These are phyloP conservation scores for Eubucco bourcierii DNA, from an alignment of 2,113 vertebrate species.

Conservation along the genomic window DNA sequence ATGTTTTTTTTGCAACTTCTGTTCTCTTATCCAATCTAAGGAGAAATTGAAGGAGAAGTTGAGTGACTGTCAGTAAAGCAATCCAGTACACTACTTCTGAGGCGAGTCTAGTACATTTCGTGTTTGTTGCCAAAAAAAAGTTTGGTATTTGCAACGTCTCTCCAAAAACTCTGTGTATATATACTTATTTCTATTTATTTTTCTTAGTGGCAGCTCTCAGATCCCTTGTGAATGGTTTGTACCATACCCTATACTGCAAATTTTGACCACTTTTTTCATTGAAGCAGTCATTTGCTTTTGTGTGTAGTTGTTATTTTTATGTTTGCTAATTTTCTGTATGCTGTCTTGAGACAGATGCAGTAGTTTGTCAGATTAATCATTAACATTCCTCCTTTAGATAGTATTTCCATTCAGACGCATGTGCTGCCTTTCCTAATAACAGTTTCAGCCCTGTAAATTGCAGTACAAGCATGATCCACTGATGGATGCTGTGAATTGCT, in stretches of 20 bases:
- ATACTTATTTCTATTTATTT: no score
- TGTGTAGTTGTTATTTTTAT: background rate
- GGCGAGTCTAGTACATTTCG: background rate
- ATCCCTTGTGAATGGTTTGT: background rate
- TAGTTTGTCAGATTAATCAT: background rate
- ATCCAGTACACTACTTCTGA: background rate
- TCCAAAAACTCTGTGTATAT: background rate
- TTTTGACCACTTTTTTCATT: background rate
- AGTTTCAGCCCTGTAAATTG: background rate
- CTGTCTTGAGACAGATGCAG: background rate
- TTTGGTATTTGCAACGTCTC: background rate
- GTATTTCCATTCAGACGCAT: background rate
- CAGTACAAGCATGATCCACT: background rate
- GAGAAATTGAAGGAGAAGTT: background rate
- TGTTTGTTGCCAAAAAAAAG: background rate
- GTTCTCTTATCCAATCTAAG: background rate
- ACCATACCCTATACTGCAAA: background rate
- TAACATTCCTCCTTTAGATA: background rate
- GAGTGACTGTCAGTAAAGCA: background rate
- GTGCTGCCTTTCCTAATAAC: background rate
- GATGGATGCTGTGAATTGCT: background rate
- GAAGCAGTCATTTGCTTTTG: background rate
- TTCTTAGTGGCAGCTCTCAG: background rate
- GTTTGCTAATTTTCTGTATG: background rate
- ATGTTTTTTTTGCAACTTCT: background rate